These are phyloP conservation scores for Istiophorus platypterus DNA, from an alignment of 2,113 vertebrate genomes.

Conservation along the genomic window DNA sequence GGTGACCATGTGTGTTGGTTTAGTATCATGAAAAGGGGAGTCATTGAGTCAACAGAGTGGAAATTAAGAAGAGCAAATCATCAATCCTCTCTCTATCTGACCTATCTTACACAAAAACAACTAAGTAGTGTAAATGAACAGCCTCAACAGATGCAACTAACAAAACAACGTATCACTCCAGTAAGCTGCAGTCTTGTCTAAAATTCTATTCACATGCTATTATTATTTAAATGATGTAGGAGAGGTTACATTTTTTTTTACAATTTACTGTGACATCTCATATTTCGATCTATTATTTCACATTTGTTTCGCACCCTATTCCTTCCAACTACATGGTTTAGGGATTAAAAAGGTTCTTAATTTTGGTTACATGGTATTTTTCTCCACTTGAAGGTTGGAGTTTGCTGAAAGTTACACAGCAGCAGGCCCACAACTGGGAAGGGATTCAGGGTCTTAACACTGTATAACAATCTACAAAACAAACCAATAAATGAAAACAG, in stretches of 20 bases:
- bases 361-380: neutral
- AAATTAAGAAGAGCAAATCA: slow-evolving; percentile 79
- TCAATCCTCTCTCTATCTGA: slow-evolving; percentile 71
- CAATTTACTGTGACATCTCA: slow-evolving; percentile 66
- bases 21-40: slow-evolving; percentile 39
- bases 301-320: slow-evolving; percentile 4
- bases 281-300: slow-evolving; percentile 57
- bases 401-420: neutral
- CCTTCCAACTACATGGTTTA: neutral
- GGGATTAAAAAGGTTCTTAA: slow-evolving; percentile 8
- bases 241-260: slow-evolving; percentile 61
- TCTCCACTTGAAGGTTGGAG: slow-evolving; percentile 11
- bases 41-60: slow-evolving; percentile 64
- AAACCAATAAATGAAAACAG: neutral
- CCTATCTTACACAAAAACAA: slow-evolving; percentile 71
- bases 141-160: slow-evolving; percentile 69
- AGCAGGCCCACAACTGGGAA: neutral
- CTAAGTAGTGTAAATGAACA: slow-evolving; percentile 72
- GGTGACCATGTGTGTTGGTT: neutral
- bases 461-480: neutral
- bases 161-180: slow-evolving; percentile 74
- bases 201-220: slow-evolving; percentile 66
- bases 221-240: slow-evolving; percentile 38
- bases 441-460: neutral
- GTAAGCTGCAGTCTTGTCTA: slow-evolving; percentile 65